Conservation (phyloP, 2,888 invertebrate genomes). For the Agrochola circellaris region DNA sequence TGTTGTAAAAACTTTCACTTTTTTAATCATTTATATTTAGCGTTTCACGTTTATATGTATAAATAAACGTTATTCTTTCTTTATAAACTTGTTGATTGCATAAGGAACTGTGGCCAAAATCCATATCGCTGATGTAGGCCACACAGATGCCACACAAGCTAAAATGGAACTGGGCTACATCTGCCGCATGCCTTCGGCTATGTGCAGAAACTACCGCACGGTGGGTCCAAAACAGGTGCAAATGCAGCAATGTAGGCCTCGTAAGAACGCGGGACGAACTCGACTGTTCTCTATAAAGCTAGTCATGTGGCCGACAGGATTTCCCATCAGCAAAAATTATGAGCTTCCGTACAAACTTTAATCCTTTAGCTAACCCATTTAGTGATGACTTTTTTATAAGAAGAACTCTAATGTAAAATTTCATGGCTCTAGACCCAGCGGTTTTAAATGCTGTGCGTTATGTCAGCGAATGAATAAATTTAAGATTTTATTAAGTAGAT, state of each 20-base stretch:
- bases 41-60: not conserved
- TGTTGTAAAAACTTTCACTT: not conserved
- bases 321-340: no score
- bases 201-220: not conserved
- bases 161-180: conserved; percentile 7
- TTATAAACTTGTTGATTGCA: not conserved
- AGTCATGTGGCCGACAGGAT: no score
- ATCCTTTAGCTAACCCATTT: no score
- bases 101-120: not conserved
- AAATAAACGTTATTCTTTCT: not conserved
- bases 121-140: conserved; percentile 6
- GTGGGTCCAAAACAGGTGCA: not conserved
- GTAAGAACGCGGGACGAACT: not conserved
- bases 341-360: no score
- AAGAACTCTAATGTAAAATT: no score
- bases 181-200: not conserved
- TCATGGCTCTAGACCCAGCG: no score
- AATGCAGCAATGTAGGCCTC: not conserved
- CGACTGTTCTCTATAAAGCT: no score
- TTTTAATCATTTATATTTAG: not conserved
- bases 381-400: no score
- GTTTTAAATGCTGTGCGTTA: no score
- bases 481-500: no score
- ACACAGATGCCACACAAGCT: conserved; percentile 15
- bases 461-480: no score